Evolutionary conservation across 2,113 vertebrate genomes (phyloP), one percentile per base, ranked within the genome.

Genomic region (Passerina amoena): DNA sequence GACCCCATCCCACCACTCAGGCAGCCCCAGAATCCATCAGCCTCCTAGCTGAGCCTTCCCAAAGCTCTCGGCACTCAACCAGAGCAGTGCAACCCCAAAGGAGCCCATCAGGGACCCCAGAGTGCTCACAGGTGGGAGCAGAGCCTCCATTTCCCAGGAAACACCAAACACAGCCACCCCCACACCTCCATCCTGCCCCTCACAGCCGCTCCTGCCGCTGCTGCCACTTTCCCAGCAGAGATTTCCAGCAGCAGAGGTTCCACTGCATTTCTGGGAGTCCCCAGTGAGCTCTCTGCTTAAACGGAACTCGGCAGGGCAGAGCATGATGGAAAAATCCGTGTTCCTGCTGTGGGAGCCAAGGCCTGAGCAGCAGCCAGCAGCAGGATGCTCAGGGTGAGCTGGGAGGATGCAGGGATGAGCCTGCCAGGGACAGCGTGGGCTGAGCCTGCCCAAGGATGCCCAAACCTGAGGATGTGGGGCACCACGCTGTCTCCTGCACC

Each of bases 301-400:
- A 2, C 2, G 17, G 59, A 72, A 59, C 16, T 18, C 12, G 9
- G 42, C 3, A 5, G 38, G 53, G 42, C 33, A 51, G 68, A 27
- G 24, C 0, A 7, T 0, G 50, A 17, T 9, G 33, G 48, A 51
- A 76, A 82, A 88, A 68, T 9, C 31, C 22, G 12, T 2, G 30
- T 5, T 33, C 2, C 33, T 30, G 21, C 1, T 16, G 37, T 2
- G 6, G 54, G 14, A 71, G 5, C 72, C 25, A 6, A 73, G 37
- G 7, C 59, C 59, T 0, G 10, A 25, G 17, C 18, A 12, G 40
- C 51, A 50, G 51, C 0, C 4, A 30, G 54, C 70, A 2, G 0
- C 3, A 5, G 54, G 9, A 37, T 42, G 44, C 64, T n/a, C 10
- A 5, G 35, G 40, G 42, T 56, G 56, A 40, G 17, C 28, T 4